phyloP scores from a whole-genome alignment of 2,888 invertebrate genomes.

The Dascillus cervinus region DNA sequence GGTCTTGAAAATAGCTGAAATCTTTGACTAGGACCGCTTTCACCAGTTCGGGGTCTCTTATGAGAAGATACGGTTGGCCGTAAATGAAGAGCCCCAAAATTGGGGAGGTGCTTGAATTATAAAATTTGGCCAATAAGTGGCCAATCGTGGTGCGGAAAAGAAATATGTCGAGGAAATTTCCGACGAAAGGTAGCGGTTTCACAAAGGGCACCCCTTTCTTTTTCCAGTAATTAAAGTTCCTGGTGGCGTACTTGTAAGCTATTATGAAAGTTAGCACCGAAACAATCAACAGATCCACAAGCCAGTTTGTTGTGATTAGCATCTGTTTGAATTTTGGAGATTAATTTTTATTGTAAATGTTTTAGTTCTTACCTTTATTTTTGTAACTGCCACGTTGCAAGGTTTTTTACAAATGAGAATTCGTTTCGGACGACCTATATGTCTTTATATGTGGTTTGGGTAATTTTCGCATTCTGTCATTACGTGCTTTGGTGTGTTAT shows the following conservation, averaged over 20 bases:
- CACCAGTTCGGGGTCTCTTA: conserved; percentile 43
- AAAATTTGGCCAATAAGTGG: conserved; percentile 27
- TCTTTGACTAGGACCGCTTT: conserved; percentile 44
- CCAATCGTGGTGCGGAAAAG: conserved; percentile 30
- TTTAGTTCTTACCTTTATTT: too few relatives aligned
- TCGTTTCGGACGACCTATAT: too few relatives aligned
- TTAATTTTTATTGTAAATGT: too few relatives aligned
- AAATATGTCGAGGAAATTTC: conserved; percentile 38
- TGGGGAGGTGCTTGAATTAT: conserved; percentile 24
- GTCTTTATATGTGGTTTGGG: too few relatives aligned
- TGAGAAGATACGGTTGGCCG: conserved; percentile 42
- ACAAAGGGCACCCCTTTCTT: conserved; percentile 35
- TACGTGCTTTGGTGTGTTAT: too few relatives aligned
- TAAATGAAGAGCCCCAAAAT: conserved; percentile 46
- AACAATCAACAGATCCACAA: too few relatives aligned
- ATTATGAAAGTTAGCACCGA: neutral
- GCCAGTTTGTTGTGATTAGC: too few relatives aligned
- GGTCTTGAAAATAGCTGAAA: conserved; percentile 43
- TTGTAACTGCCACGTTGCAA: too few relatives aligned
- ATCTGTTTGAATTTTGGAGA: too few relatives aligned
- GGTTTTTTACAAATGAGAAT: too few relatives aligned
- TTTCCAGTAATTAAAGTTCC: conserved; percentile 40
- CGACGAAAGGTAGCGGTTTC: conserved; percentile 37
- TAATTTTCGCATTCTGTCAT: too few relatives aligned
- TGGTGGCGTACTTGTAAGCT: neutral